A percentile compares a stretch with the other conserved stretches of the same genome.
These are phyloP conservation scores for Apamea anceps DNA, from an alignment of 2,888 invertebrate genomes.

Conservation along the genomic window DNA sequence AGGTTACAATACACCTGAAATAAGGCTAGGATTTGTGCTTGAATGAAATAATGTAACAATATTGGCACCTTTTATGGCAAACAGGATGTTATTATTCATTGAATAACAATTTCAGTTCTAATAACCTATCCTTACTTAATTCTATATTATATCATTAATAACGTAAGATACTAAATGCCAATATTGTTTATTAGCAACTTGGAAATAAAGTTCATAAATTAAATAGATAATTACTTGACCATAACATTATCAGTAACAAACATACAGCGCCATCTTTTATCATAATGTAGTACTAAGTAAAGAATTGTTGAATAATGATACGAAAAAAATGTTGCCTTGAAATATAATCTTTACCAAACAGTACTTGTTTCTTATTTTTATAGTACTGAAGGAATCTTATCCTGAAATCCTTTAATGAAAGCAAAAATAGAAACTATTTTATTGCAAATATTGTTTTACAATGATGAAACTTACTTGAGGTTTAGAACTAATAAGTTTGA, in stretches of 20 bases:
- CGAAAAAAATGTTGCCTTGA: slow-evolving; percentile 68
- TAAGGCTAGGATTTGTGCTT: not conserved
- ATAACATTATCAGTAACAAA: slow-evolving; percentile 59
- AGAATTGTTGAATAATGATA: slow-evolving; percentile 57
- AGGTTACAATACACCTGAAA: not conserved
- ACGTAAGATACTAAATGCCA: slow-evolving; percentile 15
- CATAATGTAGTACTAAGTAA: slow-evolving; percentile 64
- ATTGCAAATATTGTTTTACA: not conserved
- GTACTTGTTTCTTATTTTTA: slow-evolving; percentile 23
- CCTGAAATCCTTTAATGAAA: slow-evolving; percentile 11
- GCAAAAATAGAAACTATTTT: not conserved
- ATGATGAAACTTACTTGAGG: slow-evolving; percentile 23
- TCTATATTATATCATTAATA: slow-evolving; percentile 11
- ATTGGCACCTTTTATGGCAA: not conserved
- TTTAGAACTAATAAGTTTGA: slow-evolving; percentile 8
- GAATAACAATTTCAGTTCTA: slow-evolving; percentile 7
- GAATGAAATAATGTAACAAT: not conserved
- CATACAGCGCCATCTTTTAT: slow-evolving; percentile 79
- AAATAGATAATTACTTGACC: slow-evolving; percentile 50
- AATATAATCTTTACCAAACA: slow-evolving; percentile 59
- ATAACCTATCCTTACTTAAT: slow-evolving; percentile 11
- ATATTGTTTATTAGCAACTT: slow-evolving; percentile 30
- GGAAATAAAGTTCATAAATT: slow-evolving; percentile 24
- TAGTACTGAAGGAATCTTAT: not conserved
- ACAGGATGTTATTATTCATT: slow-evolving; percentile 32